A percentile compares a stretch with the other conserved stretches of the same genome.
Evolutionary conservation across 2,888 invertebrate species (phyloP).

Genomic region (Actias luna): DNA sequence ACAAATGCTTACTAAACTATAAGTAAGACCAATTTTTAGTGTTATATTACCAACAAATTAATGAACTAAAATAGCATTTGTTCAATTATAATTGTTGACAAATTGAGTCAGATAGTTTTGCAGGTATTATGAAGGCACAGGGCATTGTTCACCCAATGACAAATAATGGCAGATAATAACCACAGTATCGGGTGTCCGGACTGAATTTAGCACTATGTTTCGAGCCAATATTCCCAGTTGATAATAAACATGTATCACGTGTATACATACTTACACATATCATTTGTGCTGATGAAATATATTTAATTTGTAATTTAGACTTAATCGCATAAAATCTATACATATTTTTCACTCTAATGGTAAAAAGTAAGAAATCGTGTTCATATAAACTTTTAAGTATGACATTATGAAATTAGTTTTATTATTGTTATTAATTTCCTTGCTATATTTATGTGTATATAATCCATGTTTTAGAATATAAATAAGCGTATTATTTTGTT

Average conservation of each 20-base stretch:
- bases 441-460: no score
- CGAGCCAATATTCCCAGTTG: constrained; percentile 76
- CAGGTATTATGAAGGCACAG: constrained; percentile 52
- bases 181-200: constrained; percentile 75
- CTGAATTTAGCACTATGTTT: constrained; percentile 75
- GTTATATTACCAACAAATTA: not conserved
- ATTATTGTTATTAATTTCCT: no score
- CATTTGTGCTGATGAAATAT: constrained; percentile 26
- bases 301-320: not conserved
- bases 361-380: no score
- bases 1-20: not conserved
- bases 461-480: no score
- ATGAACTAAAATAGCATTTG: constrained; percentile 7
- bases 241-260: constrained; percentile 72
- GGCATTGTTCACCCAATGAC: constrained; percentile 77
- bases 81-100: constrained; percentile 61
- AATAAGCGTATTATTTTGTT: no score
- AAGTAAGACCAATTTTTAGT: not conserved
- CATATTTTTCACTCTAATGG: no score
- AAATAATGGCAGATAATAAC: constrained; percentile 81
- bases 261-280: constrained; percentile 19
- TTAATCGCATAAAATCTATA: no score
- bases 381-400: no score
- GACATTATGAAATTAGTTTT: no score
- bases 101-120: constrained; percentile 71